Evolutionary conservation across 1,140 invertebrate species (phyloP).

Genomic region (Nautilus pompilius): DNA sequence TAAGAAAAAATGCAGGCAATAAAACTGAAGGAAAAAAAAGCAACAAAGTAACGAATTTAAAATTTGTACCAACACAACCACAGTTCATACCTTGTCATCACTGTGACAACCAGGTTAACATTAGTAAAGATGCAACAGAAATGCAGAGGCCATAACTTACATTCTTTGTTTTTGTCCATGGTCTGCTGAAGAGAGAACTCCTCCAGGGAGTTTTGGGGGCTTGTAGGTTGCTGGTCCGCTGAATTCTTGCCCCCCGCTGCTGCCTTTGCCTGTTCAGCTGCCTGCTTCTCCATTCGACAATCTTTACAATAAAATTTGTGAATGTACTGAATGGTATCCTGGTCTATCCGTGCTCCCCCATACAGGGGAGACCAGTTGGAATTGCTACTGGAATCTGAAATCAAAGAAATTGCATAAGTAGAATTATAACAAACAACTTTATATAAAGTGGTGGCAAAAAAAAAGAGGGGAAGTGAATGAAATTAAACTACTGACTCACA

Average conservation of each 20-base stretch:
- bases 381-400: slow-evolving; percentile 47
- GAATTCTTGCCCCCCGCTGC: slow-evolving; percentile 11
- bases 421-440: not conserved
- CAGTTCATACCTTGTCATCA: too few species aligned
- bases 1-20: too few species aligned
- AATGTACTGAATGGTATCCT: slow-evolving; percentile 49
- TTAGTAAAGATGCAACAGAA: too few species aligned
- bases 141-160: slow-evolving; percentile 76
- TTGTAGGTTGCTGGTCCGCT: slow-evolving; percentile 56
- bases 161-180: slow-evolving; percentile 97
- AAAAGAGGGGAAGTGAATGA: not conserved
- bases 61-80: too few species aligned
- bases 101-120: too few species aligned
- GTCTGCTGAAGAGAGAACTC: slow-evolving; percentile 86
- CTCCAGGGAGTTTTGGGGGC: slow-evolving; percentile 88
- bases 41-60: too few species aligned
- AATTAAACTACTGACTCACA: too few species aligned
- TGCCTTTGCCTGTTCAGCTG: slow-evolving; percentile 26
- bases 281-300: slow-evolving; percentile 63
- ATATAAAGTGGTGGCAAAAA: not conserved
- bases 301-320: slow-evolving; percentile 56
- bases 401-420: slow-evolving; percentile 8
- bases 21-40: too few species aligned
- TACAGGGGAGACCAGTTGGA: slow-evolving; percentile 49
- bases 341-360: slow-evolving; percentile 39